Evolutionary conservation across 2,888 invertebrate genomes (phyloP).

Genomic region (Taenaris catops): DNA sequence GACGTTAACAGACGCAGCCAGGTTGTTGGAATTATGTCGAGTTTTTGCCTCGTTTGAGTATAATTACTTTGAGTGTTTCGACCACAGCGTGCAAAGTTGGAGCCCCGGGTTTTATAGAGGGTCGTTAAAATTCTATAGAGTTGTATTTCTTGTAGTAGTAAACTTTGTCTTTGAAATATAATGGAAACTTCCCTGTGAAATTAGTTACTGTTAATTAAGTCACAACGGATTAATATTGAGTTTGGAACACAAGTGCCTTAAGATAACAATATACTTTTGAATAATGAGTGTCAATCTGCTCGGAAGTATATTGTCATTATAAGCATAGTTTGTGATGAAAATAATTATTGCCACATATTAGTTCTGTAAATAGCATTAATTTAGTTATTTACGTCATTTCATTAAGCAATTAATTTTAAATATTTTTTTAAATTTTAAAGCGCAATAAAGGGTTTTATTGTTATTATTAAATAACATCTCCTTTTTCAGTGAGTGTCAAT

Average conservation of each 20-base stretch:
- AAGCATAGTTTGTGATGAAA: no score
- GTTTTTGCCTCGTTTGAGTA: constrained; percentile 42
- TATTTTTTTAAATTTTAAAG: no score
- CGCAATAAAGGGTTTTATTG: no score
- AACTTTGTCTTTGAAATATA: constrained; percentile 37
- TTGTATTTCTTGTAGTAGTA: constrained; percentile 37
- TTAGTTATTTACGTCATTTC: no score
- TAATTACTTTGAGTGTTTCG: constrained; percentile 45
- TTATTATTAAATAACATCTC: no score
- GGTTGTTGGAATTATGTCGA: constrained; percentile 42
- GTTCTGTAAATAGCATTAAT: no score
- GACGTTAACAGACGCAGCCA: constrained; percentile 45
- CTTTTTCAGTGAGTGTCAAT: no score
- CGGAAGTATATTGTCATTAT: no score
- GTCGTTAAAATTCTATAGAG: constrained; percentile 47
- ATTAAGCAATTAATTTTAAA: no score
- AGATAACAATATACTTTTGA: no score
- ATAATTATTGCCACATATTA: no score
- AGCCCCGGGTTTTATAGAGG: constrained; percentile 35
- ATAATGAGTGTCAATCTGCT: no score
- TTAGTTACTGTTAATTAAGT: constrained; percentile 10
- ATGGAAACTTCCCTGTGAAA: constrained; percentile 9
- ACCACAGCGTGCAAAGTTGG: constrained; percentile 35
- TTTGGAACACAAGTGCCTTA: constrained; percentile 1
- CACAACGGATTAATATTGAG: constrained; percentile 2